These are phyloP conservation scores for Vidua chalybeata DNA, from an alignment of 2,113 vertebrate species.

Conservation along the genomic window DNA sequence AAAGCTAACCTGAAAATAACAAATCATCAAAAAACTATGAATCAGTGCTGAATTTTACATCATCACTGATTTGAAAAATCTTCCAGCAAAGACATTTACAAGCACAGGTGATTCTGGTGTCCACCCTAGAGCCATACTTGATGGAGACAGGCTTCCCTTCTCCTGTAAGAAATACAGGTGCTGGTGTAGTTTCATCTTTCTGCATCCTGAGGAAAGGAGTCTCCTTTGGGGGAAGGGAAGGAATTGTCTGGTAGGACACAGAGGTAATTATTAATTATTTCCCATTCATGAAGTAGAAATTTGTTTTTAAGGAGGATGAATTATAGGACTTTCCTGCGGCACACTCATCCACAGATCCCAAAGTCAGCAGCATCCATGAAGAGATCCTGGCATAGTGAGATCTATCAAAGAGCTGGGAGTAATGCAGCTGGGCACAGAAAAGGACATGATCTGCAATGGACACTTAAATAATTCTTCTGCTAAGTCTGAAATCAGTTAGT, in stretches of 20 bases:
- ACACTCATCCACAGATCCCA: neutral
- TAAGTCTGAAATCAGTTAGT: neutral
- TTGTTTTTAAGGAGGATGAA: neutral
- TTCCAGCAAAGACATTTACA: neutral
- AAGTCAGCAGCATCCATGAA: neutral
- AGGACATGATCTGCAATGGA: neutral
- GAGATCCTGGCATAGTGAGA: neutral
- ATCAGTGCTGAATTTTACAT: neutral
- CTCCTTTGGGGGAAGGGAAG: neutral
- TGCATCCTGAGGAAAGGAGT: neutral
- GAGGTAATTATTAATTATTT: neutral
- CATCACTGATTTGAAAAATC: neutral
- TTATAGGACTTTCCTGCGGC: neutral
- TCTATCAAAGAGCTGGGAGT: neutral
- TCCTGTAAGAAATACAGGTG: neutral
- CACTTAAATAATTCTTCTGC: neutral
- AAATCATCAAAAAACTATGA: neutral
- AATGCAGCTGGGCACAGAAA: neutral
- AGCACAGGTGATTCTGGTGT: neutral
- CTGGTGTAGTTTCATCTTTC: neutral
- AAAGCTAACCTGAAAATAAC: neutral
- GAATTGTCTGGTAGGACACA: neutral
- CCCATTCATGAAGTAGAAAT: neutral
- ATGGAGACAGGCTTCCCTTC: neutral
- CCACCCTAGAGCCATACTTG: neutral